Conservation (phyloP, 2,888 invertebrate species). For the Meteorus colon region DNA sequence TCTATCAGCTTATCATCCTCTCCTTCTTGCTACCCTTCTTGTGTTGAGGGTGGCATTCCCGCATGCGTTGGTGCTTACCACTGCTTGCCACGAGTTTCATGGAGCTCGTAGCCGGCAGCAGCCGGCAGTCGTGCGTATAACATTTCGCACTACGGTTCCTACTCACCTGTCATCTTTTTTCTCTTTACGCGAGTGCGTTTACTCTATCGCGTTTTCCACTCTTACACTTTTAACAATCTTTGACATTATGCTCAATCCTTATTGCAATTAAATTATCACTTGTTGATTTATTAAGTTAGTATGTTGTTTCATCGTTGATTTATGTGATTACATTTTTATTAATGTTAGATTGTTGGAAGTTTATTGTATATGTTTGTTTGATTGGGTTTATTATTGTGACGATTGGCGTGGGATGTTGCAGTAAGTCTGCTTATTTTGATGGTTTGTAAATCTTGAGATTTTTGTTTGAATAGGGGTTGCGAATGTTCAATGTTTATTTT, state of each 20-base stretch:
- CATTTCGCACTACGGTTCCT: conserved; percentile 17
- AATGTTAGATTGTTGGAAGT: neutral
- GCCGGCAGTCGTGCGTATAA: conserved; percentile 40
- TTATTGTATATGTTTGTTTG: too few species aligned
- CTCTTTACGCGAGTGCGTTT: neutral
- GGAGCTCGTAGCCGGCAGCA: conserved; percentile 25
- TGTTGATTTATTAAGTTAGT: too few species aligned
- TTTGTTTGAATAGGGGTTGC: too few species aligned
- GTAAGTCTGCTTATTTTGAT: too few species aligned
- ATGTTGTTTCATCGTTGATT: neutral
- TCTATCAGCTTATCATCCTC: neutral
- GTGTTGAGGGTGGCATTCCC: neutral
- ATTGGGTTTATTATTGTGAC: too few species aligned
- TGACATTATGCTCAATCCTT: neutral
- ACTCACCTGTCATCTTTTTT: conserved; percentile 14
- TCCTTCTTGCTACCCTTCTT: neutral
- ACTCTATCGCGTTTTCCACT: neutral
- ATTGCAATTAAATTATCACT: too few species aligned
- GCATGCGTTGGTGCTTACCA: conserved; percentile 26
- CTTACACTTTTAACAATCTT: neutral
- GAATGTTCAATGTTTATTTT: too few species aligned
- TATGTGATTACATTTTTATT: neutral
- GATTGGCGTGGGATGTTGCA: too few species aligned
- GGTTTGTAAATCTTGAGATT: too few species aligned
- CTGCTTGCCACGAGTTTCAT: conserved; percentile 38